Base-by-base conservation (phyloP, 2,888 invertebrate genomes). In the Polylopha cassiicola region DNA sequence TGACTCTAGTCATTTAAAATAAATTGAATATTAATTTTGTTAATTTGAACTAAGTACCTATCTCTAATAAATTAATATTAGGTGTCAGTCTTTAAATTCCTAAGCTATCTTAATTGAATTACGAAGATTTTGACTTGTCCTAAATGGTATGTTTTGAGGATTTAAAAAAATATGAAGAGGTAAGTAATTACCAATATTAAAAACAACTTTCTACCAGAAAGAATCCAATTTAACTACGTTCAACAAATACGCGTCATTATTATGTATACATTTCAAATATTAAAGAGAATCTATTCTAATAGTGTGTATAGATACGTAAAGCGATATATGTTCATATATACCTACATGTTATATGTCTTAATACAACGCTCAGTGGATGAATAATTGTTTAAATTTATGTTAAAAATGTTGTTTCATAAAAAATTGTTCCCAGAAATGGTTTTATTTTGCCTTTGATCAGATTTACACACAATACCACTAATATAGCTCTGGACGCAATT, bases 341-440 rank as follows among this genome's bases (percentile, higher is more conserved):
- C 34, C 41, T 44, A 24, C 28, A 34, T 48, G 43, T 50, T 44
- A 47, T 37, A 28, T 47, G 49, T 52, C 51, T 48, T 47, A 42
- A 37, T 47, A 44, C 39, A 47, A 47, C 36, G 55, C 57, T 60
- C 63, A 55, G 52, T 58, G 54, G 49, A 47, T 44, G 36, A 45
- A 48, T 50, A 37, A 47, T 47, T 57, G 48, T 43, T 43, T 43
- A 8, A 39, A 55, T 68, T 72, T 77, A 69, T 51, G 76, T 79
- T 77, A 53, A 64, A n/a, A 61, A 74, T 59, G 71, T 78, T 79
- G 68, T 76, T 78, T 78, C 69, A 58, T 59, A 65, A 72, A 78
- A 73, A 65, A 58, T 70, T 77, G 78, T 78, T 77, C 69, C 61
- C 54, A 58, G 44, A 15, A 27, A 39, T 28, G 44, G 54, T 26